A percentile compares a stretch with the other conserved stretches of the same genome.
Evolutionary conservation across 2,888 invertebrate genomes (phyloP).

Genomic region (Electrophaes corylata): DNA sequence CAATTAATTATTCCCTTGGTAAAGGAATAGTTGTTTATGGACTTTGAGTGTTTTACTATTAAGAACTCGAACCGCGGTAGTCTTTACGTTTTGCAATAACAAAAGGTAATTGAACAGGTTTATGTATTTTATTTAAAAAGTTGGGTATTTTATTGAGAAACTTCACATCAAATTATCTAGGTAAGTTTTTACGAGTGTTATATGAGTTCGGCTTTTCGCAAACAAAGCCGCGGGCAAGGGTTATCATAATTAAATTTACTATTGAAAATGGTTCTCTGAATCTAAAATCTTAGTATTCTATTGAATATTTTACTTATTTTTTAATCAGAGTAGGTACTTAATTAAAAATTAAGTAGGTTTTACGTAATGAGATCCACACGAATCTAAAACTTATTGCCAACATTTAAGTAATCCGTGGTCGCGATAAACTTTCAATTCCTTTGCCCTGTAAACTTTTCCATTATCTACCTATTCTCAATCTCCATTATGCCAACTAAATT

Average conservation of each 20-base stretch:
- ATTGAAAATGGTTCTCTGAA: too few relatives aligned
- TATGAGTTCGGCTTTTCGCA: too few relatives aligned
- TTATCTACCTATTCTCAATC: slow-evolving; percentile 32
- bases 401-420: slow-evolving; percentile 37
- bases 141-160: background rate
- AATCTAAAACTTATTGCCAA: slow-evolving; percentile 36
- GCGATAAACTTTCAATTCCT: slow-evolving; percentile 36
- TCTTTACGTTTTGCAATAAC: background rate
- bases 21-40: slow-evolving; percentile 12
- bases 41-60: background rate
- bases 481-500: slow-evolving; percentile 26
- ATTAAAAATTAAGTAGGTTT: slow-evolving; percentile 21
- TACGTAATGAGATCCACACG: slow-evolving; percentile 34
- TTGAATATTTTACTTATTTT: too few relatives aligned
- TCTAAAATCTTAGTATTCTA: too few relatives aligned
- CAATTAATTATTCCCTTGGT: slow-evolving; percentile 5
- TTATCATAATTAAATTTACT: too few relatives aligned
- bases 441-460: slow-evolving; percentile 33
- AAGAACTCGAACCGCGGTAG: background rate
- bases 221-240: too few relatives aligned
- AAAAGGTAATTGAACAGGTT: background rate
- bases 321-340: too few relatives aligned
- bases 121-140: background rate
- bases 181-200: background rate
- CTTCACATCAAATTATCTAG: background rate